Evolutionary conservation across 1,140 invertebrate genomes (phyloP).

Genomic region (Holcopasites calliopsidis): DNA sequence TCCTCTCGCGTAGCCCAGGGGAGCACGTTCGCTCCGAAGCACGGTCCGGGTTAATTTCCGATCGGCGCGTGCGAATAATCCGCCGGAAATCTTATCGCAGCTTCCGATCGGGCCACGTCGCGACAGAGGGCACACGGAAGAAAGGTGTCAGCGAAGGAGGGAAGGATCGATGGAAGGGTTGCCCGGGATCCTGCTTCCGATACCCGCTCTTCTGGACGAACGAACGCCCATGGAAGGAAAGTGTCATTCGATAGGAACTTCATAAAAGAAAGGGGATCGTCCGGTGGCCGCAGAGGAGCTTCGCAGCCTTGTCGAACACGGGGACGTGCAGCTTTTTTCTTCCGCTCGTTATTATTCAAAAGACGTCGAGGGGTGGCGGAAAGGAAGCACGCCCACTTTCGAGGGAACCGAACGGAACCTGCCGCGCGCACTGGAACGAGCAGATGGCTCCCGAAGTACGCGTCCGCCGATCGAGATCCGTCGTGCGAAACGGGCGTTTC

Average conservation of each 20-base stretch:
- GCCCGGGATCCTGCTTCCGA: conserved; percentile 58
- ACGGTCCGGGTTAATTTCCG: conserved; percentile 22
- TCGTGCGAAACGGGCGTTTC: conserved; percentile 41
- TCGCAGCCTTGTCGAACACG: conserved; percentile 10
- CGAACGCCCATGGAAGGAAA: conserved; percentile 51
- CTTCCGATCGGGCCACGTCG: conserved; percentile 59
- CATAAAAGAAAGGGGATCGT: background rate
- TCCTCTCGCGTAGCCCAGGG: background rate
- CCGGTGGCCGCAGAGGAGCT: background rate
- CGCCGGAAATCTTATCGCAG: conserved; percentile 68
- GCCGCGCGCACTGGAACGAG: conserved; percentile 54
- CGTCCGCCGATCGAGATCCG: conserved; percentile 44
- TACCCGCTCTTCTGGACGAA: conserved; percentile 15
- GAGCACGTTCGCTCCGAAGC: background rate
- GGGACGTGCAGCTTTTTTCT: conserved; percentile 36
- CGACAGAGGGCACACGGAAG: conserved; percentile 32
- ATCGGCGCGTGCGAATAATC: conserved; percentile 44
- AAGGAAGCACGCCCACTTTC: conserved; percentile 66
- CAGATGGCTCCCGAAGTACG: conserved; percentile 67
- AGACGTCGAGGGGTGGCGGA: conserved; percentile 27
- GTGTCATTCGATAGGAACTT: conserved; percentile 49
- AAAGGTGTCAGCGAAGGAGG: conserved; percentile 1
- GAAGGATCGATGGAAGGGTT: conserved; percentile 4
- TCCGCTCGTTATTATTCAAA: conserved; percentile 18
- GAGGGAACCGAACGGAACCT: conserved; percentile 55